These are phyloP conservation scores for Halcyon badia DNA, from an alignment of 2,797 vertebrate species.

Conservation along the genomic window DNA sequence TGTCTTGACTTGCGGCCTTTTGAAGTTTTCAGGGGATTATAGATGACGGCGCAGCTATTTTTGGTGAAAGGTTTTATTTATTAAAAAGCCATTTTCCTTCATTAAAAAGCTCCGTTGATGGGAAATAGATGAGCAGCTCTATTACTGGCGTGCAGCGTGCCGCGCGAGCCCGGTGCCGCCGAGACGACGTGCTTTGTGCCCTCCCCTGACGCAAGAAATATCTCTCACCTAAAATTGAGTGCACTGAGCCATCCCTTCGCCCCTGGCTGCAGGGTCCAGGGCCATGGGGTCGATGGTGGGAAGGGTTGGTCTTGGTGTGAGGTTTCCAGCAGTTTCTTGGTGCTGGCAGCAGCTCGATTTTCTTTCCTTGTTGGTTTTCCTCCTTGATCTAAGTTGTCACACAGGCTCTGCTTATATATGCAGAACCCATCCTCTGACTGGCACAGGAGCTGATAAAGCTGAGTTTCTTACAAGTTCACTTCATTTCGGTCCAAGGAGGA, in stretches of 20 bases:
- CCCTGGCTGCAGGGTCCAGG: rapidly evolving
- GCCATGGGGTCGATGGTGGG: background rate
- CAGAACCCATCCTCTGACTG: slow-evolving; percentile 28
- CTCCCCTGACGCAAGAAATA: background rate
- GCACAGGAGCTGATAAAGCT: background rate
- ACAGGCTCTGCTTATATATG: slow-evolving; percentile 33
- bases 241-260: background rate
- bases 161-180: rapidly evolving
- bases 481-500: slow-evolving; percentile 52
- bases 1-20: background rate
- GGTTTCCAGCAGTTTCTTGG: background rate
- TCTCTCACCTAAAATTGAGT: background rate
- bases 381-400: background rate
- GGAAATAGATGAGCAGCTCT: slow-evolving; percentile 35
- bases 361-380: background rate
- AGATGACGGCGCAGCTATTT: slow-evolving; percentile 27
- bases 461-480: slow-evolving; percentile 10
- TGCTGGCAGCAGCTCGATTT: background rate
- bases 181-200: background rate
- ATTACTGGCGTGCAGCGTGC: background rate
- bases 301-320: background rate
- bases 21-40: slow-evolving; percentile 6
- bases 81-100: slow-evolving; percentile 60
- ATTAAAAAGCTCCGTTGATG: slow-evolving; percentile 10
- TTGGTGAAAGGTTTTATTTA: slow-evolving; percentile 45